Evolutionary conservation across 2,888 invertebrate species (phyloP), one percentile per base, ranked within the genome.

Genomic region (Caenorhabditis angaria): DNA sequence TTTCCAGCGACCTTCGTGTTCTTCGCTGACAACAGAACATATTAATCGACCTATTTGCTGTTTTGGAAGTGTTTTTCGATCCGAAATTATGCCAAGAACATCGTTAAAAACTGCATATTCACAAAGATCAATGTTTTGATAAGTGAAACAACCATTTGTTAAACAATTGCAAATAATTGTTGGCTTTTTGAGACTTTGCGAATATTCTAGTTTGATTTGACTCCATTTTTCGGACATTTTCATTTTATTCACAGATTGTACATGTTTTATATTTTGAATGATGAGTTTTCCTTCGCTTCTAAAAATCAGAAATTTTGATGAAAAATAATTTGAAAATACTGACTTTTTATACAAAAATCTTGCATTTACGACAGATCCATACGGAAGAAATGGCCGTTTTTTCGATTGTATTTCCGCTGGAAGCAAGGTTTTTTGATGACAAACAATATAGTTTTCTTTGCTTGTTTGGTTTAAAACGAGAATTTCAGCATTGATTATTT

Each of bases 61-160:
- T 35, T 48, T 56, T 8, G 71, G 71, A 51, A 71, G 27, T 0
- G 22, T n/a, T 25, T 35, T 50, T 1, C 50, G 51, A 57, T 71
- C 71, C 0, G 53, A 28, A 1, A 71, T 32, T 25, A 71, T 63
- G 12, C 71, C 71, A 0, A 71, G 28, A 2, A 67, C 55, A 35
- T 71, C 66, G 48, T 67, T 71, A 47, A 61, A 71, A 35, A 67
- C 66, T 4, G 66, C 59, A 8, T 66, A 66, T 0, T 58, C 50
- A 18, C 18, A 32, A 53, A 53, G 66, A 18, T 71, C 71, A 4
- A 27, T 35, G 0, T 67, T 63, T 20, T 53, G 56, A 55, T 66
- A 67, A 2, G 71, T 71, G 29, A 71, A 71, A 56, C 66, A 70
- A 8, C 65, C 70, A 27, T 61, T 58, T 29, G 70, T 70, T 12